Conservation (phyloP, 2,113 vertebrate genomes). For the Typhlomys cinereus region DNA sequence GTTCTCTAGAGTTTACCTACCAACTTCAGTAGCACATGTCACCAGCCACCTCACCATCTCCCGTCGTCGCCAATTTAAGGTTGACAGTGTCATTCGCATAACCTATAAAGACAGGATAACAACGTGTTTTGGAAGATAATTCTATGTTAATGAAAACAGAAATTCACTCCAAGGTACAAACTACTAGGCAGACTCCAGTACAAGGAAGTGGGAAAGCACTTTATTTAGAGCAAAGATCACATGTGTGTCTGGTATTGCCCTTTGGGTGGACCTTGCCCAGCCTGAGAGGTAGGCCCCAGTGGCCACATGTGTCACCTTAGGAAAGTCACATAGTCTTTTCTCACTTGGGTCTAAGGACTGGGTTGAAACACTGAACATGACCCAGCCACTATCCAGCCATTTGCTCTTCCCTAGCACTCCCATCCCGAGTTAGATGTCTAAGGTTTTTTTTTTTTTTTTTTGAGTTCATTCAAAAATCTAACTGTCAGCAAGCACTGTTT, state of each 20-base stretch:
- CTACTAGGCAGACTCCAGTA: background rate
- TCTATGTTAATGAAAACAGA: background rate
- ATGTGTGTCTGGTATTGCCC: background rate
- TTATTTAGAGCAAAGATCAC: background rate
- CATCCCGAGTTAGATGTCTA: background rate
- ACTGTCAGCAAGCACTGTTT: too few relatives aligned
- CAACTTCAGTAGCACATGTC: slow-evolving; percentile 92
- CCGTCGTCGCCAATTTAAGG: slow-evolving; percentile 90
- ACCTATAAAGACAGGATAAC: slow-evolving; percentile 80
- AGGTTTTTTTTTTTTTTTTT: background rate
- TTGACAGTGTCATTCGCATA: slow-evolving; percentile 91
- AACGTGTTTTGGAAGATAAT: slow-evolving; percentile 22
- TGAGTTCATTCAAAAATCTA: background rate
- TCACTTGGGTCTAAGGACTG: background rate
- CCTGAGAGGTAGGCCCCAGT: background rate
- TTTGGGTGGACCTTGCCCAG: background rate
- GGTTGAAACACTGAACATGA: background rate
- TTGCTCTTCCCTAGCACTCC: background rate
- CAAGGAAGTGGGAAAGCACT: background rate
- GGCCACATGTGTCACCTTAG: background rate
- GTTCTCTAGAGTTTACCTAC: slow-evolving; percentile 80
- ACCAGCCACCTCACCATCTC: slow-evolving; percentile 93
- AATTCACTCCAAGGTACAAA: background rate
- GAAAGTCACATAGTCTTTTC: background rate
- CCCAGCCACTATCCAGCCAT: accelerated